Conservation (phyloP, 1,140 invertebrate genomes). For the Oryzaephilus surinamensis region DNA sequence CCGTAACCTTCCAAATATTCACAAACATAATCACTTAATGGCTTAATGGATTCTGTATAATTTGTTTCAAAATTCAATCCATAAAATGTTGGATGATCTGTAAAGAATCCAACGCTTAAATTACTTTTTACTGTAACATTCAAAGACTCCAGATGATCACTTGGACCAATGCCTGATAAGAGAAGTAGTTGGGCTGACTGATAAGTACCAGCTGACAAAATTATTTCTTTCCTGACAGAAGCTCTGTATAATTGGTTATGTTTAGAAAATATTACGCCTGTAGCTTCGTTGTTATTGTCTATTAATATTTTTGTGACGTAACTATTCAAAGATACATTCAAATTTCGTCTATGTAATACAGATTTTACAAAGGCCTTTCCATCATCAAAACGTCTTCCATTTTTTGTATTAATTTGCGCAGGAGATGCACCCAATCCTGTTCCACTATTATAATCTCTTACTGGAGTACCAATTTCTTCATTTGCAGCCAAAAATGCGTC, state of each 20-base stretch:
- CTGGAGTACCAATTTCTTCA: slow-evolving; percentile 42
- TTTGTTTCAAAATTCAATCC: slow-evolving; percentile 56
- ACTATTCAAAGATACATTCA: slow-evolving; percentile 39
- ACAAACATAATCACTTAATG: slow-evolving; percentile 1
- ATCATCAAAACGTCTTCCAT: slow-evolving; percentile 10
- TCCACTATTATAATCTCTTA: slow-evolving; percentile 30
- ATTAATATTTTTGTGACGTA: slow-evolving; percentile 55
- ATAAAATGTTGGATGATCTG: slow-evolving; percentile 67
- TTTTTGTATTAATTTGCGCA: slow-evolving; percentile 4
- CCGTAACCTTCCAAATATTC: slow-evolving; percentile 43
- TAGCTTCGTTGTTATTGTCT: slow-evolving; percentile 41
- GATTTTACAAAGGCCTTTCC: slow-evolving; percentile 13
- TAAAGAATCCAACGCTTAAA: slow-evolving; percentile 49
- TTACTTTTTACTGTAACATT: slow-evolving; percentile 33
- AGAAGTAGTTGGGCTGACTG: slow-evolving; percentile 43
- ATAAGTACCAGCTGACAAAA: slow-evolving; percentile 40
- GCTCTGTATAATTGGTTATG: slow-evolving; percentile 24
- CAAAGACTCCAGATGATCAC: slow-evolving; percentile 37
- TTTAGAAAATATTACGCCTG: slow-evolving; percentile 41
- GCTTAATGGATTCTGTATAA: slow-evolving; percentile 1
- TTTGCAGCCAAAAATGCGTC: slow-evolving; percentile 46
- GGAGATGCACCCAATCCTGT: slow-evolving; percentile 6
- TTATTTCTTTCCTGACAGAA: slow-evolving; percentile 38
- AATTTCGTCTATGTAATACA: slow-evolving; percentile 39
- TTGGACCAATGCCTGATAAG: slow-evolving; percentile 48